Percentiles rank a stretch among this genome's conserved stretches.
phyloP scores from a whole-genome alignment of 2,888 invertebrate species.

The Gymnocheta viridis region DNA sequence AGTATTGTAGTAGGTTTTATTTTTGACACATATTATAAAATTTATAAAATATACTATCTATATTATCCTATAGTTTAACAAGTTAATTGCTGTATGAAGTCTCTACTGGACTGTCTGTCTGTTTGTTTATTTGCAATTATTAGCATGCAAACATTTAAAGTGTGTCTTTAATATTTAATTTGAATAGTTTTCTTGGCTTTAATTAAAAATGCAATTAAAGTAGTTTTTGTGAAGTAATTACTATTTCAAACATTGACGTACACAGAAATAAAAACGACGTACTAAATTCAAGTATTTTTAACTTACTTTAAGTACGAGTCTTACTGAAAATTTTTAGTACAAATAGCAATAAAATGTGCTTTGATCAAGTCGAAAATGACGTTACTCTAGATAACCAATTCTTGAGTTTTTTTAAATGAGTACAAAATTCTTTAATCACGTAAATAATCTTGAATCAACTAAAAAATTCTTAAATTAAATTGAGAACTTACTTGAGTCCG shows the following conservation, averaged over 20 bases:
- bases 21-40: neutral
- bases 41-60: neutral
- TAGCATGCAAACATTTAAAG: constrained; percentile 34
- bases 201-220: constrained; percentile 6
- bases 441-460: no score
- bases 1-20: constrained; percentile 12
- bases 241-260: neutral
- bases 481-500: no score
- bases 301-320: no score
- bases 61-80: neutral
- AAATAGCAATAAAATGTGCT: no score
- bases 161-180: constrained; percentile 28
- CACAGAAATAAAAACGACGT: no score
- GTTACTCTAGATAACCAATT: no score
- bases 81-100: neutral
- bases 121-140: neutral
- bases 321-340: no score
- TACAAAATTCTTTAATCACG: no score
- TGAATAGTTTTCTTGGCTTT: neutral
- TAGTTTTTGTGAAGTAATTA: neutral
- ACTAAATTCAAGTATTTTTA: no score
- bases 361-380: no score
- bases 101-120: neutral
- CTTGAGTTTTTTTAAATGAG: no score
- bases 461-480: no score